Base-by-base conservation (phyloP, 2,888 invertebrate species). In the Sarcophaga subvicina region DNA sequence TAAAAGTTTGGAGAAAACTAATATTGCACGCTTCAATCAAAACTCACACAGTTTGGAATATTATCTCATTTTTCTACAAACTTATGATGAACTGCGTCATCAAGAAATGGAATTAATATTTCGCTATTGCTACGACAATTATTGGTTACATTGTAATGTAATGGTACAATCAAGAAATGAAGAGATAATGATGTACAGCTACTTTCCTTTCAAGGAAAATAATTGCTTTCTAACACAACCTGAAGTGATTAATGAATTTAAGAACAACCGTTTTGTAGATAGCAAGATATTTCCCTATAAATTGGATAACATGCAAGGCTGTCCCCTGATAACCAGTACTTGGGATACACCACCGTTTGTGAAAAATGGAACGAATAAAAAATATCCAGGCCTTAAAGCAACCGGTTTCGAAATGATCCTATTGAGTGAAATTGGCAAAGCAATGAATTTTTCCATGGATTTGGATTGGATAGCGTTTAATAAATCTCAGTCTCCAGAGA, bases 61-160 rank as follows among this genome's bases (percentile, higher is more conserved):
- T 70, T 91, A 92, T 47, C 89, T 90, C 45, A 91, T 92, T 2
- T 90, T 92, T n/a, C 85, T 92, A 22, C 90, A 91, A 82, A 88
- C 90, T 2, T 54, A 17, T 17, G 54, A 54, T 37, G 37, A 37
- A 37, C 3, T 37, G 8, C 37, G 37, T 37, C 80, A 77, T 4
- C 17, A 20, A 10, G 90, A 92, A 14, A 91, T 92, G 89, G 88
- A 88, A 4, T 83, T 71, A 10, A 90, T 92, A 45, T 89, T 92
- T 1, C 88, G 88, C 10, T 91, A 92, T 45, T 92, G 92, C 76
- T 91, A 91, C 90, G 83, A 82, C 10, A 81, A 91, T 54, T 90
- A 90, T 64, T 87, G 91, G 22, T 91, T 91, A 77, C 90, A 92
- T 71, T 92, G 92, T 82, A 91, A 90, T 67, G 70, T 92, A 2